Percentiles rank a stretch among this genome's conserved stretches.
Conservation (phyloP, 2,113 vertebrate species). For the Prunella fulvescens region DNA sequence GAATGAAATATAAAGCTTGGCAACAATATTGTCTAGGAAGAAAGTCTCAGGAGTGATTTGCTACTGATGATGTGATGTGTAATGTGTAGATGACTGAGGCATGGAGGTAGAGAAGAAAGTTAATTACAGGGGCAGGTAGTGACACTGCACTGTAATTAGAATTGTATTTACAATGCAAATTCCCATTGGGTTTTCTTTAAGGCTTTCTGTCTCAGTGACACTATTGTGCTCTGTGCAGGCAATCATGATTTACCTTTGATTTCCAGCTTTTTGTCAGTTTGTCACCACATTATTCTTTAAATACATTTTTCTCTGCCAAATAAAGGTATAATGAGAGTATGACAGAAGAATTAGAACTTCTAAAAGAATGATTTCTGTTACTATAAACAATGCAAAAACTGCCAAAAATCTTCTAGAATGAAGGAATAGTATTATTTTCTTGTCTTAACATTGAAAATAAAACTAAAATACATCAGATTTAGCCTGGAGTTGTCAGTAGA, state of each 20-base stretch:
- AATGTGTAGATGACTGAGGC: constrained; percentile 57
- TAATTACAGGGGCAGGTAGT: constrained; percentile 52
- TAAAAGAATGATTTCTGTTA: background rate
- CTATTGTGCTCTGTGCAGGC: background rate
- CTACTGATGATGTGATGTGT: constrained; percentile 25
- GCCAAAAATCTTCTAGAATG: background rate
- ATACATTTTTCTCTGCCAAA: background rate
- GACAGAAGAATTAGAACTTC: background rate
- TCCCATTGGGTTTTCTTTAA: constrained; percentile 10
- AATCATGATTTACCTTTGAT: background rate
- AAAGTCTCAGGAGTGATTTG: constrained; percentile 45
- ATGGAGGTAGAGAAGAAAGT: constrained; percentile 59
- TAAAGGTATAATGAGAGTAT: background rate
- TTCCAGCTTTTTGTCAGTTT: constrained; percentile 18
- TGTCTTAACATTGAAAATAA: background rate
- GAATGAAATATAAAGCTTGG: background rate
- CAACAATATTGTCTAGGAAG: constrained; percentile 18
- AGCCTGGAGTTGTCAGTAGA: background rate
- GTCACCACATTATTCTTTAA: constrained; percentile 23
- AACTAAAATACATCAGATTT: background rate
- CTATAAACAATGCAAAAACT: background rate
- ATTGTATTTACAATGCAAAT: constrained; percentile 34
- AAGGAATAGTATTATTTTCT: background rate
- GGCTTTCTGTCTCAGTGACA: constrained; percentile 10
- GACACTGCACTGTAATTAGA: background rate